Conservation (phyloP, 2,113 vertebrate species). For the Empidonax alnorum region DNA sequence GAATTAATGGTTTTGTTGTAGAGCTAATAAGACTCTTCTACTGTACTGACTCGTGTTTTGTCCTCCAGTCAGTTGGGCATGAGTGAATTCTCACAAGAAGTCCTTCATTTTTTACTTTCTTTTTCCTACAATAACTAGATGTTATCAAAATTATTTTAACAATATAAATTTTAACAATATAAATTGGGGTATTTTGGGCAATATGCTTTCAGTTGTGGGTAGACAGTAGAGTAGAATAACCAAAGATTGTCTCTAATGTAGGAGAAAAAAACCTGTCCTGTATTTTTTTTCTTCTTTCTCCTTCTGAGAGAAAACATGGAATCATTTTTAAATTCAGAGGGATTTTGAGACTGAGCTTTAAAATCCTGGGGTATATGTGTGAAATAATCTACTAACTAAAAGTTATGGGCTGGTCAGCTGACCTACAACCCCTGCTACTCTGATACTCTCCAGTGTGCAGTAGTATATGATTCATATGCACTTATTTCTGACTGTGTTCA, state of each 20-base stretch:
- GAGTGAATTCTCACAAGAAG: neutral
- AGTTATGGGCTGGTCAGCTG: slow-evolving; percentile 57
- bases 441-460: slow-evolving; percentile 43
- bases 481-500: slow-evolving; percentile 71
- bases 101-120: neutral
- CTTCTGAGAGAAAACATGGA: slow-evolving; percentile 43
- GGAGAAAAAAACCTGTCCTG: neutral
- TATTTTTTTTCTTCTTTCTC: neutral
- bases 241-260: slow-evolving; percentile 1
- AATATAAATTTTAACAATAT: neutral
- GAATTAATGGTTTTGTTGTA: neutral
- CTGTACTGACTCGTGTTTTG: neutral
- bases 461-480: slow-evolving; percentile 55
- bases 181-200: neutral
- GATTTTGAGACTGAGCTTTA: slow-evolving; percentile 66
- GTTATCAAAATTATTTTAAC: slow-evolving; percentile 17
- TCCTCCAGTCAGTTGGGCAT: neutral
- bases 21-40: neutral
- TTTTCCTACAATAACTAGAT: neutral
- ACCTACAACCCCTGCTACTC: slow-evolving; percentile 57
- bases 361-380: slow-evolving; percentile 56
- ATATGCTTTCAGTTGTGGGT: neutral
- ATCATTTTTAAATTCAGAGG: slow-evolving; percentile 66
- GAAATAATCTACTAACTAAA: slow-evolving; percentile 72
- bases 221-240: neutral